Percentiles rank a stretch among this genome's conserved stretches.
Conservation (phyloP, 1,140 invertebrate genomes). For the Drosophila serrata region DNA sequence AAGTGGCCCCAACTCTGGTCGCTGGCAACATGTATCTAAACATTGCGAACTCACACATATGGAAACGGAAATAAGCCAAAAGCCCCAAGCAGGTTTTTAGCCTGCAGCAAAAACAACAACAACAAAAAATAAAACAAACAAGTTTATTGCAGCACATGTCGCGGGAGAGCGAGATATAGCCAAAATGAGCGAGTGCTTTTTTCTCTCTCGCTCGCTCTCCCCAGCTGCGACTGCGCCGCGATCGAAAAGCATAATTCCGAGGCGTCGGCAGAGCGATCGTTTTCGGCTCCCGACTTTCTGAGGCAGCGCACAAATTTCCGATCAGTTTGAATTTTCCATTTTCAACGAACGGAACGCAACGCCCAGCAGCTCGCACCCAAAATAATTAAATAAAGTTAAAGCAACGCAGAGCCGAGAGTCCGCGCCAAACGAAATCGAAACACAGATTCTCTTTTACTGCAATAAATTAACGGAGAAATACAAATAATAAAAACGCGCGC, state of each 20-base stretch:
- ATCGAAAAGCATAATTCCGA: constrained; percentile 52
- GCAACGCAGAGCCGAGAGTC: constrained; percentile 21
- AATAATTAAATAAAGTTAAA: constrained; percentile 12
- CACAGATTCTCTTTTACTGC: constrained; percentile 27
- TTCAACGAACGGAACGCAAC: constrained; percentile 82
- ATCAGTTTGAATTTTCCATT: constrained; percentile 85
- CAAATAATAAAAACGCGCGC: constrained; percentile 40
- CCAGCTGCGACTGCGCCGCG: constrained; percentile 37
- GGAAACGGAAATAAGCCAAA: constrained; percentile 43
- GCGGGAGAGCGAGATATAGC: constrained; percentile 27
- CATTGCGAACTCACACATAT: constrained; percentile 24
- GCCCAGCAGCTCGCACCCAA: constrained; percentile 53
- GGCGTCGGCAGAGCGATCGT: constrained; percentile 38
- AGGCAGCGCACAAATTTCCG: constrained; percentile 77
- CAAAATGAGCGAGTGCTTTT: constrained; percentile 24
- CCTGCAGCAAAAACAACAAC: constrained; percentile 54
- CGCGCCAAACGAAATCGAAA: constrained; percentile 67
- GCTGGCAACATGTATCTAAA: constrained; percentile 46
- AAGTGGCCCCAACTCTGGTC: constrained; percentile 14
- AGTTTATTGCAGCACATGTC: constrained; percentile 79
- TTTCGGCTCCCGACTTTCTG: constrained; percentile 57
- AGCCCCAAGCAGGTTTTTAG: constrained; percentile 44
- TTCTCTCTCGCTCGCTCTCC: constrained; percentile 7
- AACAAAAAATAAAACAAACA: no score
- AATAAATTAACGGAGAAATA: constrained; percentile 39